These are phyloP conservation scores for Trachelipus rathkii DNA, from an alignment of 1,140 invertebrate species.

Conservation along the genomic window DNA sequence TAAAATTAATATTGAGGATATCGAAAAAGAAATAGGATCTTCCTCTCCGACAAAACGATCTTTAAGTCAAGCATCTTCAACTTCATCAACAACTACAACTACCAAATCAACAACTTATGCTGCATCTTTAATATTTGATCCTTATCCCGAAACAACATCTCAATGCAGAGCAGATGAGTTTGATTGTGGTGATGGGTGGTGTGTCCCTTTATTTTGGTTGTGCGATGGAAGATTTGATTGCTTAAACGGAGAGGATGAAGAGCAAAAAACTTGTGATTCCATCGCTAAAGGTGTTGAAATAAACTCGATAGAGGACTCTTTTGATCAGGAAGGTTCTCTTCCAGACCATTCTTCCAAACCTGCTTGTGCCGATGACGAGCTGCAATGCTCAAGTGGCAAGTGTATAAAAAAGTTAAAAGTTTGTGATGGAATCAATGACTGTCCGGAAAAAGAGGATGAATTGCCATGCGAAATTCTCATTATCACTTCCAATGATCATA, in stretches of 20 bases:
- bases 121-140: neutral
- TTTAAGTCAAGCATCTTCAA: neutral
- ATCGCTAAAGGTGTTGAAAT: neutral
- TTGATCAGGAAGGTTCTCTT: neutral
- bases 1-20: no score
- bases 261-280: slow-evolving; percentile 2
- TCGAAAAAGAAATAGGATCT: no score
- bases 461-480: neutral
- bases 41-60: no score
- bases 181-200: slow-evolving; percentile 28
- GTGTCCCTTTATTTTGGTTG: slow-evolving; percentile 25
- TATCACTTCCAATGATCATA: neutral
- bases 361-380: slow-evolving; percentile 11
- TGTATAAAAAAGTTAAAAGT: slow-evolving; percentile 14
- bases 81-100: neutral
- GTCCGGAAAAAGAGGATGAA: slow-evolving; percentile 25
- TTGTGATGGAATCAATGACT: slow-evolving; percentile 27
- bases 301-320: neutral
- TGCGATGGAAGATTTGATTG: slow-evolving; percentile 28
- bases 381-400: slow-evolving; percentile 18
- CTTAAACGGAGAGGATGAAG: slow-evolving; percentile 25
- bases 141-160: neutral
- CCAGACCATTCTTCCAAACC: neutral
- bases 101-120: neutral
- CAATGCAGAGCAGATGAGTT: slow-evolving; percentile 25